These are phyloP conservation scores for Agrotis ipsilon DNA, from an alignment of 2,888 invertebrate genomes.

Conservation along the genomic window DNA sequence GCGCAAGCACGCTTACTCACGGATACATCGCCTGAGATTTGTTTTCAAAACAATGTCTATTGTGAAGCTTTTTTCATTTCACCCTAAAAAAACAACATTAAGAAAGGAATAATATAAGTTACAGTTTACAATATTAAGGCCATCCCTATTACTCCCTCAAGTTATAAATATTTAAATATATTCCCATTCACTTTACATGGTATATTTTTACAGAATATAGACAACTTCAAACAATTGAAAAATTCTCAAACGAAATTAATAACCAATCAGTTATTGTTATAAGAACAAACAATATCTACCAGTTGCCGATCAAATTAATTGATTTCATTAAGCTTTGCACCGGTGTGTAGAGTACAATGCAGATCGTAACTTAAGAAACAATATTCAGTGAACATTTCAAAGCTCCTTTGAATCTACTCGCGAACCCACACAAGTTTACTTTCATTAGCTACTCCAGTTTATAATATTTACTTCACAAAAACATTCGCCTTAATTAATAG, in stretches of 20 bases:
- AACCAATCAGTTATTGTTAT: neutral
- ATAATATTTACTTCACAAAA: constrained; percentile 26
- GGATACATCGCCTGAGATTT: constrained; percentile 58
- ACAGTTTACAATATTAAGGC: constrained; percentile 13
- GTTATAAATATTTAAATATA: constrained; percentile 48
- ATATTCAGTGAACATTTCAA: constrained; percentile 34
- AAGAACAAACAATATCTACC: neutral
- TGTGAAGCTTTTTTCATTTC: constrained; percentile 43
- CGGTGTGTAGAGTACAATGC: constrained; percentile 22
- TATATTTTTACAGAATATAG: constrained; percentile 15
- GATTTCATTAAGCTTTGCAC: constrained; percentile 36
- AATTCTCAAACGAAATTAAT: constrained; percentile 12
- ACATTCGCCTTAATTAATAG: constrained; percentile 24
- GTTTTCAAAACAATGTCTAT: constrained; percentile 53
- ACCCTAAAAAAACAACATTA: constrained; percentile 20
- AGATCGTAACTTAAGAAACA: constrained; percentile 48
- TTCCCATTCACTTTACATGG: constrained; percentile 23
- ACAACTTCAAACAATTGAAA: neutral
- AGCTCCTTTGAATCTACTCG: constrained; percentile 19
- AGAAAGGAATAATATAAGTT: constrained; percentile 26
- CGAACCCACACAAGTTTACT: constrained; percentile 16
- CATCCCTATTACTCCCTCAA: constrained; percentile 38
- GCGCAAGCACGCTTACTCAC: constrained; percentile 67
- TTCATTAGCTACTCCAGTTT: constrained; percentile 25
- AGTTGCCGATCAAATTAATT: constrained; percentile 34